phyloP scores from a whole-genome alignment of 2,797 vertebrate genomes.

The Eospalax fontanierii region DNA sequence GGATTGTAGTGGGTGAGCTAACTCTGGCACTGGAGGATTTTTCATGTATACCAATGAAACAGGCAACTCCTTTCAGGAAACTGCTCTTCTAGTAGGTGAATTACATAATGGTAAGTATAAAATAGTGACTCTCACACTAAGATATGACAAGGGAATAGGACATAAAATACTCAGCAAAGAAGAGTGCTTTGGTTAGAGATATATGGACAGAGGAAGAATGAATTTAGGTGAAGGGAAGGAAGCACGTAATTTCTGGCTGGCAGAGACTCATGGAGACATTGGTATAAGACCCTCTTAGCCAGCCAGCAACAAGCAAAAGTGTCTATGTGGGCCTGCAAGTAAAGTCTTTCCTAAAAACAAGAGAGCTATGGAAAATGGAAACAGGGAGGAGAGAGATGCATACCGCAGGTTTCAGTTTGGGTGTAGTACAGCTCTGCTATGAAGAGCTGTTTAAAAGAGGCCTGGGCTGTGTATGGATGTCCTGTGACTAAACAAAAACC shows the following conservation, averaged over 20 bases:
- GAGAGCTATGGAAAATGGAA: no score
- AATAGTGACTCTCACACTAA: neutral
- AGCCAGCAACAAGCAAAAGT: fast-evolving
- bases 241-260: neutral
- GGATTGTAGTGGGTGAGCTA: no score
- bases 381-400: no score
- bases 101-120: neutral
- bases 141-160: neutral
- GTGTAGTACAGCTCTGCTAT: no score
- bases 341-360: neutral
- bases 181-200: no score
- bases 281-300: fast-evolving
- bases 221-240: neutral
- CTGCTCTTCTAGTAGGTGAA: neutral
- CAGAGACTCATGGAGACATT: neutral
- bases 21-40: no score
- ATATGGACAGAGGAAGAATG: neutral
- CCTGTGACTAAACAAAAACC: no score
- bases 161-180: no score
- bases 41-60: no score
- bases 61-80: neutral
- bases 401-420: neutral
- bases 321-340: no score
- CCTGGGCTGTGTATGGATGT: no score
- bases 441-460: no score